Evolutionary conservation across 2,888 invertebrate species (phyloP).

Genomic region (Chaetogeoica ovagalla): DNA sequence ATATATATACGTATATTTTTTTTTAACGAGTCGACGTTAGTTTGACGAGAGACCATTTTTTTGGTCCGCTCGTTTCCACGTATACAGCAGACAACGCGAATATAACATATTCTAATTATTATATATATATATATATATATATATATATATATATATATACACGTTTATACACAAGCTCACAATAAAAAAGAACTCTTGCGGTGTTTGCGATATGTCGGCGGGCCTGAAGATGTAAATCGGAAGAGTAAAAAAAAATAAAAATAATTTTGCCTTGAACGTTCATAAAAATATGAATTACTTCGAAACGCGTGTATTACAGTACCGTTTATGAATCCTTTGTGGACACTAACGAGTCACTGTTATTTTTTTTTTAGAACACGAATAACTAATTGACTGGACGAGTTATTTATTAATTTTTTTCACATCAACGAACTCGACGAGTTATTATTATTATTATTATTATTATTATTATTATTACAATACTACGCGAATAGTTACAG

Average conservation of each 20-base stretch:
- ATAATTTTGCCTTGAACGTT: background rate
- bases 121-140: background rate
- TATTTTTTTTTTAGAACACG: too few relatives aligned
- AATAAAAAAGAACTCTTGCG: too few relatives aligned
- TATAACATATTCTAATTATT: conserved; percentile 8
- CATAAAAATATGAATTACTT: background rate
- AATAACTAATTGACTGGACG: too few relatives aligned
- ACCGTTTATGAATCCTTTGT: too few relatives aligned
- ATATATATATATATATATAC: background rate
- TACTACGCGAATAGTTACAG: too few relatives aligned
- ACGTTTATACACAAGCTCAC: background rate
- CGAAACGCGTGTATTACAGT: too few relatives aligned
- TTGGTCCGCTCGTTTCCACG: background rate
- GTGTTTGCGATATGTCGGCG: background rate
- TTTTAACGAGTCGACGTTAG: background rate
- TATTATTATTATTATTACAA: too few relatives aligned
- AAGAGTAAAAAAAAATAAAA: too few relatives aligned
- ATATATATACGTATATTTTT: background rate
- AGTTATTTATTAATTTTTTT: too few relatives aligned
- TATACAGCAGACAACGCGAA: background rate
- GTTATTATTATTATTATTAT: too few relatives aligned
- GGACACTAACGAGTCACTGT: too few relatives aligned
- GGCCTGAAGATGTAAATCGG: conserved; percentile 11
- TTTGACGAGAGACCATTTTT: background rate
- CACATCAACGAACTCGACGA: too few relatives aligned